phyloP scores from a whole-genome alignment of 2,113 vertebrate species.

The Chinchilla lanigera region DNA sequence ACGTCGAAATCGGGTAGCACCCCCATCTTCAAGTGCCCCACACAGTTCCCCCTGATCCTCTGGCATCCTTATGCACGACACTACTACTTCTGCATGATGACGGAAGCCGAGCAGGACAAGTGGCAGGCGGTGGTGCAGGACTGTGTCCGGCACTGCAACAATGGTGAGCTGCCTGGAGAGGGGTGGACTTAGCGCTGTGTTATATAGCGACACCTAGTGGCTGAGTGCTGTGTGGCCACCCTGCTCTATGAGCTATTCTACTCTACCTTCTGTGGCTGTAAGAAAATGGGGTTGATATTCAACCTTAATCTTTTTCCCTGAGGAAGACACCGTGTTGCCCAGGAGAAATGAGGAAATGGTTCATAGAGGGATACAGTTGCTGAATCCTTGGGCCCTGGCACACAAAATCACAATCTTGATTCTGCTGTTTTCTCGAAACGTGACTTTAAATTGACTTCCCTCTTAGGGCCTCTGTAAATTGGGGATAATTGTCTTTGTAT shows the following conservation, averaged over 20 bases:
- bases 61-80: slow-evolving; percentile 96
- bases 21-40: slow-evolving; percentile 92
- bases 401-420: background rate
- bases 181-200: accelerated
- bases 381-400: background rate
- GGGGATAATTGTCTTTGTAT: background rate
- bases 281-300: background rate
- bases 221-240: background rate
- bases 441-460: background rate
- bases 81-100: slow-evolving; percentile 95
- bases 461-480: background rate
- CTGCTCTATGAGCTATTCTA: background rate
- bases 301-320: background rate
- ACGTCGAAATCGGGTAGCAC: slow-evolving; percentile 87
- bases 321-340: background rate
- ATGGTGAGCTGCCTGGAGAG: slow-evolving; percentile 87
- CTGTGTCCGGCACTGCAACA: slow-evolving; percentile 94
- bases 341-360: background rate
- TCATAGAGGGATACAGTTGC: background rate
- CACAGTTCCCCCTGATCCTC: slow-evolving; percentile 93
- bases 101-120: slow-evolving; percentile 94
- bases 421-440: background rate
- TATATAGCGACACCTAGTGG: slow-evolving; percentile 25
- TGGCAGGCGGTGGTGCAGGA: slow-evolving; percentile 97
- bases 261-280: background rate